Conservation (phyloP, 92 coral and sea anemone genomes). For the Zoanthus sociatus region DNA sequence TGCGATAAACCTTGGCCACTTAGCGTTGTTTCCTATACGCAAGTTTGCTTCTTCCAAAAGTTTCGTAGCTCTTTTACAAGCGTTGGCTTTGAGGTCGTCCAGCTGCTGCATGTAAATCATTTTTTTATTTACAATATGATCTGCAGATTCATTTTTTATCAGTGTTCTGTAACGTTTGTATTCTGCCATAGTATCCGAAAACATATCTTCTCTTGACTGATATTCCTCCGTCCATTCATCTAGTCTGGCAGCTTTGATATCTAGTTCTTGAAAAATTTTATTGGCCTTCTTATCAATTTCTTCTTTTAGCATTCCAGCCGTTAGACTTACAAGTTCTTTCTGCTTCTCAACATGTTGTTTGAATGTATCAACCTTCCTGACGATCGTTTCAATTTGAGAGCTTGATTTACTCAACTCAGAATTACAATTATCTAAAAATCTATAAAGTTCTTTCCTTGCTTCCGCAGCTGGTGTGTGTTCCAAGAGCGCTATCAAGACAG, state of each 20-base stretch:
- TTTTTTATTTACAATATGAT: not conserved
- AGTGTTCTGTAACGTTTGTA: not conserved
- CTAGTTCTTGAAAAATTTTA: not conserved
- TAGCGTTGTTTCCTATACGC: not conserved
- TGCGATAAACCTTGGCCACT: not conserved
- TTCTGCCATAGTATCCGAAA: not conserved
- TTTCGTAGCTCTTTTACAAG: not conserved
- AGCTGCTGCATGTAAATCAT: not conserved
- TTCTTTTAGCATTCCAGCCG: not conserved
- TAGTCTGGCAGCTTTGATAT: not conserved
- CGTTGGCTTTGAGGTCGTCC: not conserved
- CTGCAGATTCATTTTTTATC: not conserved
- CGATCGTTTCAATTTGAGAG: not conserved
- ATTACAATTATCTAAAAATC: not conserved
- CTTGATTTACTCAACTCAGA: not conserved
- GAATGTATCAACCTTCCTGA: not conserved
- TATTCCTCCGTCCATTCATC: not conserved
- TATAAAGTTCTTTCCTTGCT: conserved; percentile 8
- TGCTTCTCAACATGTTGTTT: not conserved
- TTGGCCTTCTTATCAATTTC: not conserved
- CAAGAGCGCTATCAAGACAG: not conserved
- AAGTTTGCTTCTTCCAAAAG: not conserved
- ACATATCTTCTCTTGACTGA: not conserved
- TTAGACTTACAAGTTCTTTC: not conserved
- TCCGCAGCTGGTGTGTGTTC: not conserved